Base-by-base conservation (phyloP, 2,113 vertebrate genomes). In the Plecotus auritus region DNA sequence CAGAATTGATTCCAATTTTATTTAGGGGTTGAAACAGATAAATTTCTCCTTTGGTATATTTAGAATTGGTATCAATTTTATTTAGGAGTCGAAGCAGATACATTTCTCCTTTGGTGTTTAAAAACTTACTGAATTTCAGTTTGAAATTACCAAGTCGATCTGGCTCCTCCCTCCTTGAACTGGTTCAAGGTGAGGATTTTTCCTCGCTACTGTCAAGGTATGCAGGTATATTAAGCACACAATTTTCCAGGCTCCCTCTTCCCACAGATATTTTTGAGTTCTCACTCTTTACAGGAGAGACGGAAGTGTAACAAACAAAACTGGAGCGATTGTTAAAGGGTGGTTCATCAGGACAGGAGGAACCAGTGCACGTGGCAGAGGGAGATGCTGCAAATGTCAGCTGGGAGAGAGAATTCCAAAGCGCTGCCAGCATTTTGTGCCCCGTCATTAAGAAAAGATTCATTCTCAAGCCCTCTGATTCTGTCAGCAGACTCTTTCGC, bases 111-210 rank as follows among this genome's bases (percentile, higher is more conserved):
- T 90, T 54, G 14, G 81, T 26, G 14, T 74, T 89, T 74, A 51
- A 74, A n/a, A 85, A 64, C 32, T 56, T 80, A 54, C 69, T 59
- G 40, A 67, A 85, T 89, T 87, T 73, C 85, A 18, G 4, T 93
- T 80, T 95, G 85, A 81, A 77, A 67, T 47, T 32, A 86, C 45
- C 77, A 78, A 93, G 59, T 89, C 81, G n/a, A 47, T 85, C 66
- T 47, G 35, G 45, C 59, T 96, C 26, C 56, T 81, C 49, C 35
- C 42, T 91, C 4, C 18, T 82, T 18, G 23, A 70, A 37, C 72
- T 12, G 49, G 40, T 73, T 94, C 37, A 61, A 42, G 91, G 37
- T 30, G 54, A 56, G 23, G 9, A 10, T 14, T 92, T 42, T 73
- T 73, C n/a, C 73, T 85, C 64, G 23, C 70, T 64, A 26, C 32